Percentiles rank a stretch among this genome's conserved stretches.
Conservation (phyloP, 30 jellyfish, hydroid and myxozoan species). For the Clytia hemisphaerica region DNA sequence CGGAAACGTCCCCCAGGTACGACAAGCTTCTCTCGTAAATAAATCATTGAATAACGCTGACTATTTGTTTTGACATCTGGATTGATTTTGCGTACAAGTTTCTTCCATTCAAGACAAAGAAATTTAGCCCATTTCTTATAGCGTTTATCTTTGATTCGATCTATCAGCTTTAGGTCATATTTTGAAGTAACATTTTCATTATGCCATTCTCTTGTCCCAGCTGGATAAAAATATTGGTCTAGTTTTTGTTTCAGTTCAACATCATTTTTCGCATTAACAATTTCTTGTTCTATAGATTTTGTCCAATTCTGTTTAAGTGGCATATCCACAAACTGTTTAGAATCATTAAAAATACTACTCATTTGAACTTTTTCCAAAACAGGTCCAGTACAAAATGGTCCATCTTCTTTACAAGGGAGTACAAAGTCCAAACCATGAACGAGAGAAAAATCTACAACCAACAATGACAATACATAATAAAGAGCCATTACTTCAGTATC, state of each 20-base stretch:
- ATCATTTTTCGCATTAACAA: not conserved
- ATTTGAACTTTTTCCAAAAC: conserved; percentile 46
- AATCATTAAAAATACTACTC: conserved; percentile 64
- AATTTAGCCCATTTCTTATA: conserved; percentile 47
- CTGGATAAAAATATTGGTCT: conserved; percentile 25
- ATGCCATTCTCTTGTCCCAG: conserved; percentile 63
- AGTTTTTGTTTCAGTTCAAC: conserved; percentile 29
- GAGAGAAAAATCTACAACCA: too few relatives aligned
- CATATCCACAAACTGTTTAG: conserved; percentile 82
- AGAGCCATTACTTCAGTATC: too few relatives aligned
- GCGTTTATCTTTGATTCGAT: conserved; percentile 20
- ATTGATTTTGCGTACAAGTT: conserved; percentile 46
- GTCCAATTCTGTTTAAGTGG: conserved; percentile 30
- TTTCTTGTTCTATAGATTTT: conserved; percentile 6
- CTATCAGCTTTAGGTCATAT: conserved; percentile 30
- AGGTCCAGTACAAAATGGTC: conserved; percentile 60
- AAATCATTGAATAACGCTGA: conserved; percentile 42
- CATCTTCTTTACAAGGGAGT: too few relatives aligned
- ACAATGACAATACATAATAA: too few relatives aligned
- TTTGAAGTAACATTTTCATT: conserved; percentile 38
- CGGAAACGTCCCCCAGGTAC: conserved; percentile 91
- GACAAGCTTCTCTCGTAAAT: conserved; percentile 55
- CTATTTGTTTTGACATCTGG: conserved; percentile 43
- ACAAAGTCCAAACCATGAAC: too few relatives aligned
- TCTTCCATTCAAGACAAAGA: conserved; percentile 45